Evolutionary conservation across 2,888 invertebrate genomes (phyloP).

Genomic region (Aromia moschata): DNA sequence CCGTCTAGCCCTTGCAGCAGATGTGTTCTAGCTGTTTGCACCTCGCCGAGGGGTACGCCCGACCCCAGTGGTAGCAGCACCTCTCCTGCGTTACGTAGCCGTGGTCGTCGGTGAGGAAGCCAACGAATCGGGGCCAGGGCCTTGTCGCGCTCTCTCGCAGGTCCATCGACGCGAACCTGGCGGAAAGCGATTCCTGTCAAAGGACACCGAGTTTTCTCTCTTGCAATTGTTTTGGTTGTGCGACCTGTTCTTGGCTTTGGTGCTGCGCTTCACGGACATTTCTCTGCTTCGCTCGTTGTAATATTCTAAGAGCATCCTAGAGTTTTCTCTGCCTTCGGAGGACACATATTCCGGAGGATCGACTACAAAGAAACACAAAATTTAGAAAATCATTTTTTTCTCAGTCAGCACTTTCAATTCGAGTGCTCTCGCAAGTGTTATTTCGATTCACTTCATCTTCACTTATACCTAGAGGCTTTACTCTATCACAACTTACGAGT

Average conservation of each 20-base stretch:
- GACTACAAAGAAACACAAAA: slow-evolving; percentile 34
- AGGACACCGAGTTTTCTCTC: slow-evolving; percentile 47
- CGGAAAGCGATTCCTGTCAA: slow-evolving; percentile 48
- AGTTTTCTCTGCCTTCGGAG: slow-evolving; percentile 51
- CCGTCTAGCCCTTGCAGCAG: slow-evolving; percentile 70
- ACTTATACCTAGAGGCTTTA: no score
- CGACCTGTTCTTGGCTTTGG: slow-evolving; percentile 65
- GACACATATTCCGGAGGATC: slow-evolving; percentile 49
- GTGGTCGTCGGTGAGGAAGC: slow-evolving; percentile 39
- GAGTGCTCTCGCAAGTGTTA: no score
- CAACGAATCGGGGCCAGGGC: slow-evolving; percentile 57
- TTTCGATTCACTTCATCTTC: no score
- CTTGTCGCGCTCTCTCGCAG: slow-evolving; percentile 23
- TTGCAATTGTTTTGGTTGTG: slow-evolving; percentile 65
- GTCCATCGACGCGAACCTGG: no score
- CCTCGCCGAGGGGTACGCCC: slow-evolving; percentile 61
- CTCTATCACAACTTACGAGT: no score
- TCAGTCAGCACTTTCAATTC: no score
- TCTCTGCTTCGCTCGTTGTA: slow-evolving; percentile 57
- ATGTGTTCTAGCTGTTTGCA: slow-evolving; percentile 62
- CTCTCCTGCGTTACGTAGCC: slow-evolving; percentile 77
- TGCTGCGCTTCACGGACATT: slow-evolving; percentile 62
- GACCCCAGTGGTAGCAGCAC: slow-evolving; percentile 92
- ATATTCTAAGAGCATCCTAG: slow-evolving; percentile 51
- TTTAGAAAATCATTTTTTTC: slow-evolving; percentile 20